Percentiles rank a stretch among this genome's conserved stretches.
phyloP scores from a whole-genome alignment of 2,888 invertebrate species.

The Acronicta alni region DNA sequence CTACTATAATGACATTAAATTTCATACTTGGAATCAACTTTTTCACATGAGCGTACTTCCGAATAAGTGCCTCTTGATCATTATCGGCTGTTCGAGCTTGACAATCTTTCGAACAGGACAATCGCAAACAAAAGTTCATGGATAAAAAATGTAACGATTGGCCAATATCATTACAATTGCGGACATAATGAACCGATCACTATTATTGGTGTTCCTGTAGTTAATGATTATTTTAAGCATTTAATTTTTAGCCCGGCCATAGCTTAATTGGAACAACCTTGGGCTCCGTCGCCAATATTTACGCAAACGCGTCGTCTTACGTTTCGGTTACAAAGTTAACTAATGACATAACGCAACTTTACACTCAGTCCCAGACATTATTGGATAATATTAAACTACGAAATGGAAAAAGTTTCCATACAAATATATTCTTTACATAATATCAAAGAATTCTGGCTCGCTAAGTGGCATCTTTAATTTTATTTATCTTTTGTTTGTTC shows the following conservation, averaged over 20 bases:
- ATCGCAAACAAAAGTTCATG: constrained; percentile 14
- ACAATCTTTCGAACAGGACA: constrained; percentile 2
- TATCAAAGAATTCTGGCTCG: background rate
- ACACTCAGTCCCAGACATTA: constrained; percentile 23
- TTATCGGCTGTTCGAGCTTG: background rate
- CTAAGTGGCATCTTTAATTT: background rate
- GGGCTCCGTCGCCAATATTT: constrained; percentile 76
- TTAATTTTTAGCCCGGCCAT: constrained; percentile 60
- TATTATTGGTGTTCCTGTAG: constrained; percentile 47
- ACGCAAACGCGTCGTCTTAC: constrained; percentile 66
- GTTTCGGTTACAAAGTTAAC: constrained; percentile 63
- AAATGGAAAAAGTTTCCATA: constrained; percentile 27
- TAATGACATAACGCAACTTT: constrained; percentile 70
- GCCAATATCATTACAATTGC: constrained; percentile 30
- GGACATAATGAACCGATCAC: constrained; percentile 40
- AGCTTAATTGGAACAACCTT: constrained; percentile 75
- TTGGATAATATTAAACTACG: constrained; percentile 30
- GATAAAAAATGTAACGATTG: constrained; percentile 25
- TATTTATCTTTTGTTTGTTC: background rate
- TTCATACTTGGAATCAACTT: constrained; percentile 9
- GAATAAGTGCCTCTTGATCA: constrained; percentile 10
- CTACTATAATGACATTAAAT: constrained; percentile 19
- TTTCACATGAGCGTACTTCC: constrained; percentile 20
- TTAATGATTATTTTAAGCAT: constrained; percentile 57
- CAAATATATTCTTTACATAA: constrained; percentile 10